Conservation (phyloP, 2,113 vertebrate species). For the Coryphaenoides rupestris region DNA sequence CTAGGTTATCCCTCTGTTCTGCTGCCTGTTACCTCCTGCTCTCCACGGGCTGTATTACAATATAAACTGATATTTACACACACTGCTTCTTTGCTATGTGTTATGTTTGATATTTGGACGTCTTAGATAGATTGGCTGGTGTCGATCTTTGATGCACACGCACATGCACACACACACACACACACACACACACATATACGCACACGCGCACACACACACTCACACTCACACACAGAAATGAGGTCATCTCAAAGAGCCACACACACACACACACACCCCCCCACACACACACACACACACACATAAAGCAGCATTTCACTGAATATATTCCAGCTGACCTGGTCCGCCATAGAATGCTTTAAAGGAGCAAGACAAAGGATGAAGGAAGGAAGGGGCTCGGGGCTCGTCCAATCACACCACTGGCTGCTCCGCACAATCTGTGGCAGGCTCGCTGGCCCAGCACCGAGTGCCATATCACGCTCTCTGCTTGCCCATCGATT, state of each 20-base stretch:
- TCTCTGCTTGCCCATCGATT: constrained; percentile 79
- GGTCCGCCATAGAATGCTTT: constrained; percentile 37
- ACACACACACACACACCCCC: constrained; percentile 14
- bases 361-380: constrained; percentile 59
- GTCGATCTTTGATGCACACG: background rate
- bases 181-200: constrained; percentile 20
- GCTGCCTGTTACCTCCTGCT: too few relatives aligned
- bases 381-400: constrained; percentile 34
- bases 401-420: constrained; percentile 47
- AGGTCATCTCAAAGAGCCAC: too few relatives aligned
- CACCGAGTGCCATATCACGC: constrained; percentile 57
- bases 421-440: background rate
- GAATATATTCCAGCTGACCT: constrained; percentile 44
- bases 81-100: too few relatives aligned
- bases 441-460: constrained; percentile 18
- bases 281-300: constrained; percentile 22
- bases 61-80: too few relatives aligned
- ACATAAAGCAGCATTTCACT: constrained; percentile 19
- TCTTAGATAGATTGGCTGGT: too few relatives aligned
- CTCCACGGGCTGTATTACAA: too few relatives aligned
- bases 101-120: too few relatives aligned
- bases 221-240: constrained; percentile 10
- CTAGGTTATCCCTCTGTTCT: too few relatives aligned
- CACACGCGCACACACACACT: constrained; percentile 7
- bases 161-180: constrained; percentile 18